Evolutionary conservation across 2,113 vertebrate genomes (phyloP), one percentile per base, ranked within the genome.

Genomic region (Sula dactylatra): DNA sequence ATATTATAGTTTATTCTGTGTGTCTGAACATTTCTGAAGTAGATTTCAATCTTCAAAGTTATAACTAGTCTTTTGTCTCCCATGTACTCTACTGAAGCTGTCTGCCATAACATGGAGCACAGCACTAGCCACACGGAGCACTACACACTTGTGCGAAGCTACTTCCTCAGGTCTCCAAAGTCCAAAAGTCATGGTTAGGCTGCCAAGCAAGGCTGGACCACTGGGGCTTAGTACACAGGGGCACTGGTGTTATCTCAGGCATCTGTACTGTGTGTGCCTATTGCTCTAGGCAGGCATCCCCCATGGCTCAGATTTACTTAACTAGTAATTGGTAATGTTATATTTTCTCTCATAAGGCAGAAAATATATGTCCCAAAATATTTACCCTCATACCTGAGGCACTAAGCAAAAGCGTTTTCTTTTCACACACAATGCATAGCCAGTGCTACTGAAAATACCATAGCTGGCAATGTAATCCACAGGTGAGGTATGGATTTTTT

Each of bases 41-140:
- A 86, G 74, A 87, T 78, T 7, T 70, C 27, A 45, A 13, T n/a
- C 31, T 71, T 61, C 54, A 44, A 86, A 69, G 21, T 62, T 54
- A 6, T n/a, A 82, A 56, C 25, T 45, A 19, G 11, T 5, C 9
- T 73, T 59, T 73, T 42, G 11, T 69, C 29, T 21, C 36, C 83
- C n/a, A n/a, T 10, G 25, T 8, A 76, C 54, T 31, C 21, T 40
- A 3, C 36, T 56, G 58, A 78, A 59, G 19, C 36, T 77, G 32
- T 40, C 50, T 80, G 38, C 17, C 16, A 25, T 17, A 45, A 45
- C n/a, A 29, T 0, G 10, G 11, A 59, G 67, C 1, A 1, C 47
- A 64, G 42, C 42, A 50, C 9, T 14, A 42, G 19, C 13, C 7
- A 36, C 54, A 27, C 0, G 0, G 52, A 59, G n/a, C 34, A 49